Conservation (phyloP, 2,888 invertebrate species). For the Crematogaster levior region DNA sequence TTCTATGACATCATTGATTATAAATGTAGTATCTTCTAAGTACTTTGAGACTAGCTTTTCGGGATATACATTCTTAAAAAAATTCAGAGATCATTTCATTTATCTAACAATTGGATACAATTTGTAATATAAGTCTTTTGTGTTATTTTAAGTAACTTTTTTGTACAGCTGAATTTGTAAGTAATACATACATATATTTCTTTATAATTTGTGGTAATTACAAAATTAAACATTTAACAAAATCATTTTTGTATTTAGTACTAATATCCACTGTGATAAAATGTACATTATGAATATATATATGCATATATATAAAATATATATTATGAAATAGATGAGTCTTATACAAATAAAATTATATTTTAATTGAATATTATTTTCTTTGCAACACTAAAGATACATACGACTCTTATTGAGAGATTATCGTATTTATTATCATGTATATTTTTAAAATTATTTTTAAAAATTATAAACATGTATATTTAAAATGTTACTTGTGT, state of each 20-base stretch:
- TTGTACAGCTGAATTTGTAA: background rate
- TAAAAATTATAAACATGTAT: background rate
- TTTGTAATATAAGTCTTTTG: background rate
- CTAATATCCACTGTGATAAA: background rate
- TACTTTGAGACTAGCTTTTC: background rate
- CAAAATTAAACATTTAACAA: background rate
- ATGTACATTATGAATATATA: too few species aligned
- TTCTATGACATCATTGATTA: background rate
- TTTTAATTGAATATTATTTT: background rate
- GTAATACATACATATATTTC: background rate
- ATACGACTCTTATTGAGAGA: background rate
- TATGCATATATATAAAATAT: too few species aligned
- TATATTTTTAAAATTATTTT: too few species aligned
- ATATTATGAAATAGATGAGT: background rate
- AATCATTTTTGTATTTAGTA: background rate
- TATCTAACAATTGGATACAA: background rate
- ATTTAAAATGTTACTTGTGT: background rate
- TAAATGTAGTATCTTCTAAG: background rate
- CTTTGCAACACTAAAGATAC: background rate
- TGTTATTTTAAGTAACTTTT: background rate
- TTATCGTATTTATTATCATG: too few species aligned
- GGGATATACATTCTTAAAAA: background rate
- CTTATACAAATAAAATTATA: background rate
- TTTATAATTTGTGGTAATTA: background rate
- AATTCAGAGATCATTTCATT: background rate